phyloP scores from a whole-genome alignment of 2,888 invertebrate genomes.

The Lasioglossum morio region DNA sequence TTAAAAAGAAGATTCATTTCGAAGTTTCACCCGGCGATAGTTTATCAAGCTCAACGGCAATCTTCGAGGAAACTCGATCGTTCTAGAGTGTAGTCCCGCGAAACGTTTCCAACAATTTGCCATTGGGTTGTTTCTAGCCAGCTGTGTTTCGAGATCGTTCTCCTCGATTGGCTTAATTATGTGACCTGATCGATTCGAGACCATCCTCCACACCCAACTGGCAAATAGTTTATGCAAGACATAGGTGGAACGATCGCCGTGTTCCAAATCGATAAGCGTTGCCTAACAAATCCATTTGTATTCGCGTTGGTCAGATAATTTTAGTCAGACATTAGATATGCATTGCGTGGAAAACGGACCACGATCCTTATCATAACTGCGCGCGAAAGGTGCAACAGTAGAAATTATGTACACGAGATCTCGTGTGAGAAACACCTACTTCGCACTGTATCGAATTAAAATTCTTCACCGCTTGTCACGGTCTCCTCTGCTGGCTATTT shows the following conservation, averaged over 20 bases:
- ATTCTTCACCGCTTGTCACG: not conserved
- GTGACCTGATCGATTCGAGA: not conserved
- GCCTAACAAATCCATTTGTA: slow-evolving; percentile 7
- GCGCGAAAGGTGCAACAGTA: slow-evolving; percentile 2
- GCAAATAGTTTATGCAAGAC: not conserved
- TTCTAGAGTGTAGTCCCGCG: not conserved
- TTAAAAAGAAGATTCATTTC: slow-evolving; percentile 35
- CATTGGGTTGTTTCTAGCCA: not conserved
- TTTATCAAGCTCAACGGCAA: slow-evolving; percentile 25
- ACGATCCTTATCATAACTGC: not conserved
- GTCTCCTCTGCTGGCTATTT: not conserved
- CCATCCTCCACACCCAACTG: not conserved
- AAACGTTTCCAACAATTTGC: slow-evolving; percentile 3
- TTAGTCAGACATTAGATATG: not conserved
- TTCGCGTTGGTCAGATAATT: not conserved
- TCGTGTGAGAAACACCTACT: not conserved
- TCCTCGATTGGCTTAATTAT: not conserved
- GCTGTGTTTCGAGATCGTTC: not conserved
- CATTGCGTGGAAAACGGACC: not conserved
- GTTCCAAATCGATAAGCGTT: slow-evolving; percentile 15
- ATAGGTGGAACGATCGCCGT: not conserved
- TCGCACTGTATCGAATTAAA: not conserved
- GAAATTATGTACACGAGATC: not conserved
- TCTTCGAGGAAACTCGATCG: slow-evolving; percentile 12
- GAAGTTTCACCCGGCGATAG: not conserved